A percentile compares a stretch with the other conserved stretches of the same genome.
Evolutionary conservation across 2,797 vertebrate genomes (phyloP).

Genomic region (Acestrorhynchus altus): DNA sequence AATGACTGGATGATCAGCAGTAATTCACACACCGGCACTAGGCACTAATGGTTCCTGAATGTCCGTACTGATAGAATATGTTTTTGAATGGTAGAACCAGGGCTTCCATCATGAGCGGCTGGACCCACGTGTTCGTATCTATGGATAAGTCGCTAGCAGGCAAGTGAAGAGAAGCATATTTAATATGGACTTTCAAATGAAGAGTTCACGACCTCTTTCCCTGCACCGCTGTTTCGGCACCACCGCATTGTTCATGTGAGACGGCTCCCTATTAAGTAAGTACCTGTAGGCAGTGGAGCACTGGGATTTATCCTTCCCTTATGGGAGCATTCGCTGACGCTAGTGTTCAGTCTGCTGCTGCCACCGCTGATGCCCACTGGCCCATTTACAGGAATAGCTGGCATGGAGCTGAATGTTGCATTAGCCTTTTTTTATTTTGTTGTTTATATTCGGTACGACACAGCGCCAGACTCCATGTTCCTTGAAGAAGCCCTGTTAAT

Average conservation of each 20-base stretch:
- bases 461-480: slow-evolving; percentile 23
- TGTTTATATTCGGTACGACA: slow-evolving; percentile 56
- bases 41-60: not conserved
- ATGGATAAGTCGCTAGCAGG: slow-evolving; percentile 38
- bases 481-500: slow-evolving; percentile 29
- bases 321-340: slow-evolving; percentile 51
- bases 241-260: slow-evolving; percentile 62
- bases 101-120: not conserved
- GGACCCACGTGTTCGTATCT: slow-evolving; percentile 6
- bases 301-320: slow-evolving; percentile 59
- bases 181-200: slow-evolving; percentile 61
- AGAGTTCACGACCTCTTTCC: slow-evolving; percentile 54
- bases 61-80: not conserved
- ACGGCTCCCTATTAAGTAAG: slow-evolving; percentile 64
- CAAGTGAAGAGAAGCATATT: slow-evolving; percentile 56
- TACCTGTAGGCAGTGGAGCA: slow-evolving; percentile 62
- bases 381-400: slow-evolving; percentile 64
- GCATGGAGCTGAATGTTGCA: slow-evolving; percentile 50
- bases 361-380: slow-evolving; percentile 58
- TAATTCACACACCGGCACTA: slow-evolving; percentile 1
- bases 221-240: slow-evolving; percentile 38
- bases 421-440: slow-evolving; percentile 54
- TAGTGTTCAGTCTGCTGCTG: slow-evolving; percentile 32
- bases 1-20: not conserved
- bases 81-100: slow-evolving; percentile 25